These are phyloP conservation scores for Hippocampus kuda DNA, from an alignment of 2,797 vertebrate species.

Conservation along the genomic window DNA sequence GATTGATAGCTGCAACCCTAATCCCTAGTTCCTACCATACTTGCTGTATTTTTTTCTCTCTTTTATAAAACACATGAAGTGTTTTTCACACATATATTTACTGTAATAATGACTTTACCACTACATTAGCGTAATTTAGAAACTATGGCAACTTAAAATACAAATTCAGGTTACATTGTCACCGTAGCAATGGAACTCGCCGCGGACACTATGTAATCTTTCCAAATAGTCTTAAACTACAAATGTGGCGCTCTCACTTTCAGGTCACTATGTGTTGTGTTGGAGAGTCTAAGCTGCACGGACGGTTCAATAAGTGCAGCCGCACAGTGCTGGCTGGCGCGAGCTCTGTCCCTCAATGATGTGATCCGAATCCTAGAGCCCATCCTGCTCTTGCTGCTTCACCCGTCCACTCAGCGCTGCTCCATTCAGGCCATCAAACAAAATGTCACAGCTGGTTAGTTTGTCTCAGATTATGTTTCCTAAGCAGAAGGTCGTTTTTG, in stretches of 20 bases:
- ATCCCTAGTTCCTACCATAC: too few relatives aligned
- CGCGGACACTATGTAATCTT: background rate
- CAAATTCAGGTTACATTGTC: too few relatives aligned
- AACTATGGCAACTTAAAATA: too few relatives aligned
- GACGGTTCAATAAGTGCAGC: slow-evolving; percentile 84
- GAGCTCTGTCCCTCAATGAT: slow-evolving; percentile 84
- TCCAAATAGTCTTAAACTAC: background rate
- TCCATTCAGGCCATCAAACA: slow-evolving; percentile 78
- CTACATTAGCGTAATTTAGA: too few relatives aligned
- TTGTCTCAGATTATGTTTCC: background rate
- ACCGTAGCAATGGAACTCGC: too few relatives aligned
- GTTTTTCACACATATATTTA: too few relatives aligned
- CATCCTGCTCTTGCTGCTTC: slow-evolving; percentile 82
- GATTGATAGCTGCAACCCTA: too few relatives aligned
- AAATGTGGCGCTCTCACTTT: slow-evolving; percentile 13
- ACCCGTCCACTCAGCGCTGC: slow-evolving; percentile 84
- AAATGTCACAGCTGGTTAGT: slow-evolving; percentile 72
- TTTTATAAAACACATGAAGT: too few relatives aligned
- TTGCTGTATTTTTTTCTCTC: too few relatives aligned
- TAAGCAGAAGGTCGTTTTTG: background rate
- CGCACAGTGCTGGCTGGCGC: slow-evolving; percentile 87
- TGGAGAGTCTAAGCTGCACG: slow-evolving; percentile 83
- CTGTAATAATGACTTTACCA: too few relatives aligned
- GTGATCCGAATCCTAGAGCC: slow-evolving; percentile 90
- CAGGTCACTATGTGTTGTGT: slow-evolving; percentile 91